These are phyloP conservation scores for Pleuronectes platessa DNA, from an alignment of 2,113 vertebrate genomes.

Conservation along the genomic window DNA sequence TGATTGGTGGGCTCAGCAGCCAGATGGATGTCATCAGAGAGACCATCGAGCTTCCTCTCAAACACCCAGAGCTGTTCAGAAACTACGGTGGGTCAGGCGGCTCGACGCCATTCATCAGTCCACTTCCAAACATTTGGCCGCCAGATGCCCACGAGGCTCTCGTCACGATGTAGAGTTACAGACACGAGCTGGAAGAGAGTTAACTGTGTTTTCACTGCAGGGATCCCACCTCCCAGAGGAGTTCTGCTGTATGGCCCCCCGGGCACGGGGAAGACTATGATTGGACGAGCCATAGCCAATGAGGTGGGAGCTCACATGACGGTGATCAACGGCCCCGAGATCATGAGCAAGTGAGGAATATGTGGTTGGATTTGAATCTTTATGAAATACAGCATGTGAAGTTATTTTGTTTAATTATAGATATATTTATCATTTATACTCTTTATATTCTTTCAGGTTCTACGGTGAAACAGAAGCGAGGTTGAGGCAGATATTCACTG, in stretches of 20 bases:
- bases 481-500: slow-evolving; percentile 92
- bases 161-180: neutral
- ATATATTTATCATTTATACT: neutral
- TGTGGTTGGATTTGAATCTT: too few species aligned
- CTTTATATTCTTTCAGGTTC: slow-evolving; percentile 82
- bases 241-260: slow-evolving; percentile 94
- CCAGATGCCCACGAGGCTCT: neutral
- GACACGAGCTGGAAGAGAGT: neutral
- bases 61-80: slow-evolving; percentile 90
- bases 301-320: slow-evolving; percentile 91
- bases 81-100: slow-evolving; percentile 83
- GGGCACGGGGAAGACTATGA: slow-evolving; percentile 97
- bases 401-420: neutral
- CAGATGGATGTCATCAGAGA: slow-evolving; percentile 91
- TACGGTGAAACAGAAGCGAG: slow-evolving; percentile 94
- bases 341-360: slow-evolving; percentile 94
- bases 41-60: slow-evolving; percentile 92
- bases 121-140: neutral
- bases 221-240: slow-evolving; percentile 91
- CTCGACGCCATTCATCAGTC: neutral
- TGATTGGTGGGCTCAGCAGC: slow-evolving; percentile 91
- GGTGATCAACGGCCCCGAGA: slow-evolving; percentile 96
- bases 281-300: slow-evolving; percentile 92
- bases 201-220: slow-evolving; percentile 72
- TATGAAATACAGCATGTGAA: neutral